Base-by-base conservation (phyloP, 2,113 vertebrate species). In the Chinchilla lanigera region DNA sequence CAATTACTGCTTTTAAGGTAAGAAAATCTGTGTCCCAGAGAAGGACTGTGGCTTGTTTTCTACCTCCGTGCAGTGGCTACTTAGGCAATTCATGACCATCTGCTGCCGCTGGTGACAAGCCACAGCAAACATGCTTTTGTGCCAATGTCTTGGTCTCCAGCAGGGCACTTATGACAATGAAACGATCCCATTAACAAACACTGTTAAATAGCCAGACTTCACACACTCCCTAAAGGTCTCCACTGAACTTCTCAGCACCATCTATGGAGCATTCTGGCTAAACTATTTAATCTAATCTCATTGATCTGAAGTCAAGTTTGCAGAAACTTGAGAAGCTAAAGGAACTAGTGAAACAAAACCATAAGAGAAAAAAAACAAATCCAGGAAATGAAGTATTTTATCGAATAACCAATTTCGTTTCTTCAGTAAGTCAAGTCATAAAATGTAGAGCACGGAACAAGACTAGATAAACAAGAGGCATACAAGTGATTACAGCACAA, bases 201-300 rank as follows among this genome's bases (percentile, higher is more conserved):
- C 33, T 87, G 52, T 54, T 69, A 89, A 60, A 81, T 54, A 93
- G 30, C 26, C 69, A 86, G 24, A 86, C 14, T 13, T 89, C 24
- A 82, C 20, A 4, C 24, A 44, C 41, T 82, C 75, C 44, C 13
- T 91, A 47, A 50, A 78, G 28, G 10, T 47, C 58, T 67, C 35
- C 77, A 8, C 9, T 90, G 44, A 86, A 38, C 38, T 56, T 52
- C 30, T 56, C 52, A 50, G 35, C 71, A 82, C 78, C 30, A 38
- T 17, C 41, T 35, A 67, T 54, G 28, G 73, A 77, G 30, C 28
- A 87, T 83, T 77, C n/a, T 83, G 56, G 71, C 22, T 58, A 71
- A 92, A 85, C 44, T 94, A 73, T 65, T 94, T 89, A 87, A 71
- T 38, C 54, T 87, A 54, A 78, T 84, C 28, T 71, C 38, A 87